These are phyloP conservation scores for Alloplasta piceator DNA, from an alignment of 2,888 invertebrate genomes.

Conservation along the genomic window DNA sequence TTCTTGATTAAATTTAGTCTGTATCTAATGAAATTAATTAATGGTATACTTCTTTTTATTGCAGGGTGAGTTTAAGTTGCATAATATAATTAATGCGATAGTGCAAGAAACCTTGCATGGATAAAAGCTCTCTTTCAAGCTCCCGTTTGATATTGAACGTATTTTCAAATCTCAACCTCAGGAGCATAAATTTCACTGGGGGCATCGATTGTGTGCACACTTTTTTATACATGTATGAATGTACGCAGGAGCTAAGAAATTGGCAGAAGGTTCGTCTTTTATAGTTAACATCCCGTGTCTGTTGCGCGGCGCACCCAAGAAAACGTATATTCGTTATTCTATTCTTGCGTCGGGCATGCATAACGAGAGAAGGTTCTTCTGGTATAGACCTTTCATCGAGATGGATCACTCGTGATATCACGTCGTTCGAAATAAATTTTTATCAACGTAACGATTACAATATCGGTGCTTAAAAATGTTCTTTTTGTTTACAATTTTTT, in stretches of 20 bases:
- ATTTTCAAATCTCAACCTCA: constrained; percentile 11
- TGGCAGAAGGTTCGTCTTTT: constrained; percentile 65
- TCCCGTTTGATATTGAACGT: constrained; percentile 8
- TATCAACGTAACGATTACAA: constrained; percentile 1
- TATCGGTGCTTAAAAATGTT: too few species aligned
- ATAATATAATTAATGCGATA: background rate
- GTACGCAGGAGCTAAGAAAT: constrained; percentile 51
- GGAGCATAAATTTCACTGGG: constrained; percentile 36
- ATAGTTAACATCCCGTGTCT: constrained; percentile 54
- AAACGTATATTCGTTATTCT: constrained; percentile 54
- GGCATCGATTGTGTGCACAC: constrained; percentile 31
- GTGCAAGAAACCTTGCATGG: background rate
- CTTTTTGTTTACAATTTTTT: background rate
- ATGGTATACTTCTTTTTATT: too few species aligned
- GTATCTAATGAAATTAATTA: too few species aligned
- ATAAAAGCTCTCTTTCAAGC: constrained; percentile 8
- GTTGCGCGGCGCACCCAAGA: constrained; percentile 62
- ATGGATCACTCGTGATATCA: constrained; percentile 6
- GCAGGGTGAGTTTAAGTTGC: background rate
- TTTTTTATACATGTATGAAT: constrained; percentile 27
- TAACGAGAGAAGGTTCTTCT: constrained; percentile 20
- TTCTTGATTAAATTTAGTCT: too few species aligned
- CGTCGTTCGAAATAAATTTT: constrained; percentile 11
- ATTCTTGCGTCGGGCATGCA: constrained; percentile 43
- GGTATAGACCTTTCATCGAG: background rate